Conservation (phyloP, 2,113 vertebrate species). For the Ramphastos sulfuratus region DNA sequence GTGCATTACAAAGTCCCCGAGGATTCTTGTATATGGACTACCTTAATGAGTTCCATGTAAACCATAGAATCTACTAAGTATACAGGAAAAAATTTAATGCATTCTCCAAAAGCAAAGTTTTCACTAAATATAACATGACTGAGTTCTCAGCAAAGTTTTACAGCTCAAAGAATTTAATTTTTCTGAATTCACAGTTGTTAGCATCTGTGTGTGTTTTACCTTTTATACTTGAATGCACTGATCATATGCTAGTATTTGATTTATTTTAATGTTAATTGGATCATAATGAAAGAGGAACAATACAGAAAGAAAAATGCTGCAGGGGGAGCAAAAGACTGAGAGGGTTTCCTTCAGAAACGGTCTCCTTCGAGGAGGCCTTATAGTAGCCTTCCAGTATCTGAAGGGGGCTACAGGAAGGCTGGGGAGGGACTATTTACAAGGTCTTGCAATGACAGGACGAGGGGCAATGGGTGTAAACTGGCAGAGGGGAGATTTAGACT, state of each 20-base stretch:
- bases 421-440: too few species aligned
- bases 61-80: background rate
- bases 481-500: too few species aligned
- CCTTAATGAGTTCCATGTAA: background rate
- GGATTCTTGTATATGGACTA: background rate
- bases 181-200: background rate
- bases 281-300: background rate
- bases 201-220: background rate
- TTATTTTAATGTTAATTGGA: background rate
- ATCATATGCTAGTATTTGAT: background rate
- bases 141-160: background rate
- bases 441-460: too few species aligned
- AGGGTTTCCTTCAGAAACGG: background rate
- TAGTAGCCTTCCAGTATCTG: too few species aligned
- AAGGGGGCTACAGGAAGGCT: too few species aligned
- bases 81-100: background rate
- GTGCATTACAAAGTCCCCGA: background rate
- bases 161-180: background rate
- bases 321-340: background rate
- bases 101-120: conserved; percentile 10
- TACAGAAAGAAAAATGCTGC: background rate
- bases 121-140: background rate
- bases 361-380: too few species aligned
- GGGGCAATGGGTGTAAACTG: too few species aligned
- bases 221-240: background rate